Conservation (phyloP, 2,113 vertebrate species). For the Shinisaurus crocodilurus region DNA sequence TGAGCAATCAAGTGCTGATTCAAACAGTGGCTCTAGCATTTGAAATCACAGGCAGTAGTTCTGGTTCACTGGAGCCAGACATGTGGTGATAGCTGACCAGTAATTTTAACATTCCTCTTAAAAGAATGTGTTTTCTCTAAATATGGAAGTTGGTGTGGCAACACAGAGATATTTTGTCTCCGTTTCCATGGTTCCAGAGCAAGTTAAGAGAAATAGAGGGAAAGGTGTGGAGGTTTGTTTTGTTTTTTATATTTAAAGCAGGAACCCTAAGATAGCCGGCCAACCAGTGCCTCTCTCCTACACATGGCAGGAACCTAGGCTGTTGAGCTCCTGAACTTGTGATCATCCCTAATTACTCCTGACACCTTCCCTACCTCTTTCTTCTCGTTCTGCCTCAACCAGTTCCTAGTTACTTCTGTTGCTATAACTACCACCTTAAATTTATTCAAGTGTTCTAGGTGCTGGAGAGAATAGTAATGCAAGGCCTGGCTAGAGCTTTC, state of each 20-base stretch:
- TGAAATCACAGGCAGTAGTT: no score
- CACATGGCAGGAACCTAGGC: background rate
- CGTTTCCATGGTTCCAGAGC: background rate
- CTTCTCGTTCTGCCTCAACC: background rate
- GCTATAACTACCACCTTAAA: background rate
- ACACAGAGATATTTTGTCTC: background rate
- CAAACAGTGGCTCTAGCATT: background rate
- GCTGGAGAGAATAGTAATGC: background rate
- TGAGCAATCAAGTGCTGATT: background rate
- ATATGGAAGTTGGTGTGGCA: background rate
- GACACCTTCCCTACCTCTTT: background rate
- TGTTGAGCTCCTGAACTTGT: no score
- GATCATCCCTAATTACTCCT: background rate
- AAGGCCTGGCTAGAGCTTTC: background rate
- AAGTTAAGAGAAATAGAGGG: background rate
- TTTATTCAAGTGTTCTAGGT: background rate
- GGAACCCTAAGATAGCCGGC: background rate
- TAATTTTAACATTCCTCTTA: constrained; percentile 13
- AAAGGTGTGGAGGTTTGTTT: background rate
- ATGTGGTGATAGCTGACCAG: background rate
- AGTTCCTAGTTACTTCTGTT: background rate
- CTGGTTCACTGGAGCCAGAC: no score
- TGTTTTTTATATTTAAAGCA: background rate
- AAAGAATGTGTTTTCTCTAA: background rate
- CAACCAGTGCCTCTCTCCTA: background rate